A percentile compares a stretch with the other conserved stretches of the same genome.
These are phyloP conservation scores for Formica exsecta DNA, from an alignment of 1,140 invertebrate species.

Conservation along the genomic window DNA sequence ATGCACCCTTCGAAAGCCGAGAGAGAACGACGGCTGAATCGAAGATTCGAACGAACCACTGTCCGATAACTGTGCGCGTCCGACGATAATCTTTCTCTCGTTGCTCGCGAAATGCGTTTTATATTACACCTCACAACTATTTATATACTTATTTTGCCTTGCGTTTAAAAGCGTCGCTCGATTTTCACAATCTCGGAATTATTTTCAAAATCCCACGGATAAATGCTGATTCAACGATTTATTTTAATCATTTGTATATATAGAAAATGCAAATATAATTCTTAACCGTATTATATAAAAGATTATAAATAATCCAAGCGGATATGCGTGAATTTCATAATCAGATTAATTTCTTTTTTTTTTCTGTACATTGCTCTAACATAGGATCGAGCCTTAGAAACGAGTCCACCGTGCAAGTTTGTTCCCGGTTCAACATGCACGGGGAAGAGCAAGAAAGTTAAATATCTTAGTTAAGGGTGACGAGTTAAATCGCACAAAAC, in stretches of 20 bases:
- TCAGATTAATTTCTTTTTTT: too few species aligned
- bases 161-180: background rate
- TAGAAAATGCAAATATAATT: background rate
- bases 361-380: background rate
- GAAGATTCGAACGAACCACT: background rate
- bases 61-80: slow-evolving; percentile 9
- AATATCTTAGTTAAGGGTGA: slow-evolving; percentile 47
- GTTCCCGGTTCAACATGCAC: background rate
- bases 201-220: background rate
- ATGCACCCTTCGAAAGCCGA: slow-evolving; percentile 8
- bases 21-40: slow-evolving; percentile 22
- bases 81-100: slow-evolving; percentile 34
- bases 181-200: background rate
- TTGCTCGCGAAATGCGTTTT: slow-evolving; percentile 32
- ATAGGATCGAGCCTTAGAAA: background rate
- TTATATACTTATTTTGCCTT: slow-evolving; percentile 7
- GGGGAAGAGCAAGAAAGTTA: slow-evolving; percentile 32
- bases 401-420: slow-evolving; percentile 8
- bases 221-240: too few species aligned
- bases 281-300: too few species aligned
- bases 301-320: too few species aligned
- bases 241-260: background rate
- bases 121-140: background rate
- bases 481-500: slow-evolving; percentile 42
- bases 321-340: too few species aligned